Base-by-base conservation (phyloP, 2,113 vertebrate species). In the Mustela lutreola region DNA sequence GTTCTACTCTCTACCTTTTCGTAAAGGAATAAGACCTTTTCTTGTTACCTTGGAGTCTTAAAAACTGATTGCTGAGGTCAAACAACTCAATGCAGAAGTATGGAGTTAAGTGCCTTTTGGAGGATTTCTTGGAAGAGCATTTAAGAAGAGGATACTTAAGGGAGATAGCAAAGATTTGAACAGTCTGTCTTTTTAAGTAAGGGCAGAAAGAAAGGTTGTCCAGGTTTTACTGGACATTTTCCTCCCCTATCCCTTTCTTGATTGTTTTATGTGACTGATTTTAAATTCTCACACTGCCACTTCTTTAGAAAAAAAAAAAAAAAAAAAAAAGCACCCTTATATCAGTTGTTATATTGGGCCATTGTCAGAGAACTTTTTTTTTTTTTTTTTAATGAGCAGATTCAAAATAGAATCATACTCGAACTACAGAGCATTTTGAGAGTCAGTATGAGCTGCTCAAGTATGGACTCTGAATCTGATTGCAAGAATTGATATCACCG, bases 221-320 rank as follows among this genome's bases (percentile, higher is more conserved):
- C 97, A 97, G 97, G 96, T 97, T 98, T 36, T 98, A 98, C 98
- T 39, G 79, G 98, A 91, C 95, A 79, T 70, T 96, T 78, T 82
- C 58, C 79, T 89, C 42, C 80, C 84, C 79, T 18, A 73, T 56
- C 92, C 94, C 83, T 90, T 82, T 75, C 94, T 48, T 95, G 60
- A 86, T 95, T 60, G 24, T 96, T 88, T 94, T 91, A 75, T 71
- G 83, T 91, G 53, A 89, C 9, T 33, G 89, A 95, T 96, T 97
- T 88, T 5, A 76, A 94, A 96, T 78, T 93, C 94, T 94, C 88
- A 93, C 96, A 97, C 95, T 97, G 97, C 96, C 96, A 97, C 70
- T 21, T 82, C 24, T 79, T 94, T 28, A 26, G 39, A 39, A 39
- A 39, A 39, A 42, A 60, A 71, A 53, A 90, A 39, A 39, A 39